These are phyloP conservation scores for Bicyclus anynana DNA, from an alignment of 1,140 invertebrate genomes.

Conservation along the genomic window DNA sequence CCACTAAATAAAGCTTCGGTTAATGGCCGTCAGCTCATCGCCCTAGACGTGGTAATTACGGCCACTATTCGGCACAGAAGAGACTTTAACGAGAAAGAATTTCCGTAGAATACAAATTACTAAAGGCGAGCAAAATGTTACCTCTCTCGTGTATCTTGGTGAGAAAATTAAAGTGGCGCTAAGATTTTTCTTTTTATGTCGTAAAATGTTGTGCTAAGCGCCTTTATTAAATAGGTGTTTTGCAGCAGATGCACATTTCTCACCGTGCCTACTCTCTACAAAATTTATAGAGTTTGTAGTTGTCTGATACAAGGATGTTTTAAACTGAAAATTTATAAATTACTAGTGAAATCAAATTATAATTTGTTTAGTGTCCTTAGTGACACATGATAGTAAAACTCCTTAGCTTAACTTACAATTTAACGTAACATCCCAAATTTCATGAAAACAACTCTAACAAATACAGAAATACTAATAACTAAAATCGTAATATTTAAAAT, in stretches of 20 bases:
- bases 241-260: background rate
- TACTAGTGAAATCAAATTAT: too few relatives aligned
- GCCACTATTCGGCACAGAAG: conserved; percentile 21
- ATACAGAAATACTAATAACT: too few relatives aligned
- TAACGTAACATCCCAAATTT: too few relatives aligned
- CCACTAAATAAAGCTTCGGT: conserved; percentile 9
- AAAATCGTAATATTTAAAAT: too few relatives aligned
- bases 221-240: background rate
- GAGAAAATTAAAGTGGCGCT: conserved; percentile 28
- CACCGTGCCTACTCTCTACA: too few relatives aligned
- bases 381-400: too few relatives aligned
- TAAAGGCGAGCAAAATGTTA: conserved; percentile 26
- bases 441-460: too few relatives aligned
- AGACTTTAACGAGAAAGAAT: conserved; percentile 29
- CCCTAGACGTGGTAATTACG: conserved; percentile 27
- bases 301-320: too few relatives aligned
- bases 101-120: conserved; percentile 31
- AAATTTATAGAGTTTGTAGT: too few relatives aligned
- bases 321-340: too few relatives aligned
- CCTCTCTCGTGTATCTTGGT: conserved; percentile 29
- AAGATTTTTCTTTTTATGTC: background rate
- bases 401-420: too few relatives aligned
- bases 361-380: too few relatives aligned
- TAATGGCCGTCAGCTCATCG: conserved; percentile 19
- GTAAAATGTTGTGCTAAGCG: background rate